Base-by-base conservation (phyloP, 1,140 invertebrate genomes). In the Radopholus similis region DNA sequence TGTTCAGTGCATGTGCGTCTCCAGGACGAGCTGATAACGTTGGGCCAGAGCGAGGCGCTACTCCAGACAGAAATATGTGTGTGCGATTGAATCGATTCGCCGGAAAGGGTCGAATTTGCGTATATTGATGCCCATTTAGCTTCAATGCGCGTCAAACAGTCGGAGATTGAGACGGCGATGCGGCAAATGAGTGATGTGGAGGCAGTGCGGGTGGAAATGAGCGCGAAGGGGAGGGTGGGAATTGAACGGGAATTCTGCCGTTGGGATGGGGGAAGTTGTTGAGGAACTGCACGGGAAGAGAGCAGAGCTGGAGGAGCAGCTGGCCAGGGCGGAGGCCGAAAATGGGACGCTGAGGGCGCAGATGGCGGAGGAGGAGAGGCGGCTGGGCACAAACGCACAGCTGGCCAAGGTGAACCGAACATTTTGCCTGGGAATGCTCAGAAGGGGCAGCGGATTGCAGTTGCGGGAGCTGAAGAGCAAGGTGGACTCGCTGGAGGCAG, bases 1-100 rank as follows among this genome's bases (percentile, higher is more conserved):
- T 47, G 37, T 74, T 74, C 9, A 72, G 70, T 72, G 32, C 70
- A 72, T 53, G 56, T 72, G 11, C 49, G 70, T 6, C 63, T 72
- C 4, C 70, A 72, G 44, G 70, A 72, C 64, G 70, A 72, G 32
- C 49, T 72, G 28, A 73, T 72, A 5, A 40, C 37, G 21, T 34
- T 73, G 15, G 56, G 66, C 55, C 30, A 57, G 18, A 53, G 42
- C 18, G 47, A 73, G 26, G 23, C 32, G 13, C 23, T 69, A 15
- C 44, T 72, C 30, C 18, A 53, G 18, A 37, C 60, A 11, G 70
- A 72, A 60, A n/a, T n/a, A n/a, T n/a, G n/a, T n/a, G n/a, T n/a
- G n/a, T n/a, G n/a, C n/a, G n/a, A n/a, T n/a, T n/a, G n/a, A n/a
- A n/a, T n/a, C n/a, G n/a, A n/a, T n/a, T n/a, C n/a, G n/a, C n/a